A percentile compares a stretch with the other conserved stretches of the same genome.
Conservation (phyloP, 2,888 invertebrate genomes). For the Chouioia cunea region DNA sequence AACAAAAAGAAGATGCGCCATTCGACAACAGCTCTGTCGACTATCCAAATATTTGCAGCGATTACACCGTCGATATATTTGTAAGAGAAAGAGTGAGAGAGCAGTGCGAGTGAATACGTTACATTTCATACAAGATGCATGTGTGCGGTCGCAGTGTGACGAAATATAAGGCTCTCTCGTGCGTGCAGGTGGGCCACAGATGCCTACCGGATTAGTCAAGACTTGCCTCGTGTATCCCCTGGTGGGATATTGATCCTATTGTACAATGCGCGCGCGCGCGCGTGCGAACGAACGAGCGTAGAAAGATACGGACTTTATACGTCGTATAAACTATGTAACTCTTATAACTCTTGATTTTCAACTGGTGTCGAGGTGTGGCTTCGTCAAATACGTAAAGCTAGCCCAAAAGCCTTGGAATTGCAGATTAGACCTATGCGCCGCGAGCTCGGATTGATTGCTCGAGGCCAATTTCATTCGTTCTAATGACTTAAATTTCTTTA, state of each 20-base stretch:
- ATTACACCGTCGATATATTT: constrained; percentile 29
- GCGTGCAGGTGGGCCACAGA: constrained; percentile 68
- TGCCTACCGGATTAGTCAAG: constrained; percentile 63
- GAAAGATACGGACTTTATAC: no score
- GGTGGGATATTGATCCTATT: constrained; percentile 68
- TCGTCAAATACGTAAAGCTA: no score
- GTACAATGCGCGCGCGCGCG: constrained; percentile 49
- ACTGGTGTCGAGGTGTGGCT: constrained; percentile 44
- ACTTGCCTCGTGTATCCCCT: constrained; percentile 62
- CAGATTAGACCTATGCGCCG: no score
- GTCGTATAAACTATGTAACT: no score
- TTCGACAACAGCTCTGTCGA: constrained; percentile 52
- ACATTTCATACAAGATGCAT: constrained; percentile 44
- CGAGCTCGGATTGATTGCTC: no score
- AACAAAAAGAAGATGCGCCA: constrained; percentile 22
- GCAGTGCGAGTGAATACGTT: constrained; percentile 45
- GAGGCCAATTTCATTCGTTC: no score
- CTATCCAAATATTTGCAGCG: constrained; percentile 65
- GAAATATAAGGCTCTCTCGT: constrained; percentile 55
- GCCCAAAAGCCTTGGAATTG: no score
- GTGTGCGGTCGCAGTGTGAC: constrained; percentile 61
- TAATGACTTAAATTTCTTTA: no score
- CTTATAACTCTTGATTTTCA: no score
- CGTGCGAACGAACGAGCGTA: no score
- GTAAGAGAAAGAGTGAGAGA: constrained; percentile 13